These are phyloP conservation scores for Alexandromys fortis DNA, from an alignment of 2,113 vertebrate genomes.

Conservation along the genomic window DNA sequence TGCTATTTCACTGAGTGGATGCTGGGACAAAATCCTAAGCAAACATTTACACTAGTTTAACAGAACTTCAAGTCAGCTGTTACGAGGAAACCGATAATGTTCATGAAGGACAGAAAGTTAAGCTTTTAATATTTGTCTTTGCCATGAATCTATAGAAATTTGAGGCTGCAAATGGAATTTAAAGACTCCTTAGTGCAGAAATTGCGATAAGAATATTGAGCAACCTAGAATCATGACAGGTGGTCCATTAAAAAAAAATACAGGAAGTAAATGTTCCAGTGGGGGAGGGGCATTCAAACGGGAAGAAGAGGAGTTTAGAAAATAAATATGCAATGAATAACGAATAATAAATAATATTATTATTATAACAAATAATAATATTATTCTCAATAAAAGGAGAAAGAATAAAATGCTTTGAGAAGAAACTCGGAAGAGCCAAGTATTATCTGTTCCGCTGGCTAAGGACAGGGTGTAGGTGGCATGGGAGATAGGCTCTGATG, in stretches of 20 bases:
- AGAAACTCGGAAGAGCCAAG: neutral
- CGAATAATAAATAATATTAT: neutral
- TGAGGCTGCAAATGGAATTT: neutral
- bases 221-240: neutral
- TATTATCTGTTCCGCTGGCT: neutral
- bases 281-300: neutral
- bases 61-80: slow-evolving; percentile 30
- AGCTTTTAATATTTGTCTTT: neutral
- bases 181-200: neutral
- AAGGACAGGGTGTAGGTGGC: neutral
- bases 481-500: neutral
- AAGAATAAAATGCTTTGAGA: slow-evolving; percentile 15
- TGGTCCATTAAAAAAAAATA: slow-evolving; percentile 23
- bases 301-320: neutral
- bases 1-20: slow-evolving; percentile 36
- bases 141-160: neutral
- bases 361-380: too few relatives aligned
- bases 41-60: slow-evolving; percentile 67
- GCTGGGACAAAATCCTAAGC: slow-evolving; percentile 53
- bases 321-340: slow-evolving; percentile 14
- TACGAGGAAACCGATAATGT: neutral
- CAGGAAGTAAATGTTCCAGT: neutral
- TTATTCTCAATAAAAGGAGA: neutral
- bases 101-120: slow-evolving; percentile 14
- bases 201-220: neutral